A percentile compares a stretch with the other conserved stretches of the same genome.
Evolutionary conservation across 2,888 invertebrate species (phyloP).

Genomic region (Cloeon dipterum): DNA sequence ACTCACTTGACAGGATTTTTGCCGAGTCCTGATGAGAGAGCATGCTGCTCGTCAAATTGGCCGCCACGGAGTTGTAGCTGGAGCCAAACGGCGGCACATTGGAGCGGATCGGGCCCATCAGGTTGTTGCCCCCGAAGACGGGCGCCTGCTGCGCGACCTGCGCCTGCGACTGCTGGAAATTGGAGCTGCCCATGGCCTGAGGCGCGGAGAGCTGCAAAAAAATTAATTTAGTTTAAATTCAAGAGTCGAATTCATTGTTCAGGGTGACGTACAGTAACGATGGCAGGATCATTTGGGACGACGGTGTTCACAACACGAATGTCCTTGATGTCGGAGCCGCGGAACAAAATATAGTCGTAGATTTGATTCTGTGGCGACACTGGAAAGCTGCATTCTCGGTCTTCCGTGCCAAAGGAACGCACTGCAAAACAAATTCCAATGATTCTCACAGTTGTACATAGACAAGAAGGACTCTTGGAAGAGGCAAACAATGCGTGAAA

Average conservation of each 20-base stretch:
- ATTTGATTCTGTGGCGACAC: constrained; percentile 94
- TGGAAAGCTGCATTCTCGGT: constrained; percentile 83
- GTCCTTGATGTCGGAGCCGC: constrained; percentile 97
- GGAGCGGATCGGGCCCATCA: not conserved
- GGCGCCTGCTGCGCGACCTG: constrained; percentile 19
- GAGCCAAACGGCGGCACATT: constrained; percentile 13
- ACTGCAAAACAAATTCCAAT: no score
- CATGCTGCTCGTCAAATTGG: constrained; percentile 18
- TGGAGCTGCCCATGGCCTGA: constrained; percentile 37
- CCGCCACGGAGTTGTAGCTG: constrained; percentile 17
- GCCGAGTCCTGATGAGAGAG: constrained; percentile 10
- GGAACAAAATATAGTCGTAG: constrained; percentile 95
- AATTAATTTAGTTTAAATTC: constrained; percentile 7
- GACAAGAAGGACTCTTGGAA: not conserved
- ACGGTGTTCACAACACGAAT: constrained; percentile 85
- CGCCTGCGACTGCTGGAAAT: constrained; percentile 22
- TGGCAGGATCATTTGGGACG: constrained; percentile 92
- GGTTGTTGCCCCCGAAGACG: not conserved
- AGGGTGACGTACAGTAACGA: constrained; percentile 53
- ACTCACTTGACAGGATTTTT: not conserved
- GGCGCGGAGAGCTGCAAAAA: constrained; percentile 46
- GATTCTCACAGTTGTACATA: no score
- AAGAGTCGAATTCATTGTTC: no score
- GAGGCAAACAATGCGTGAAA: no score
- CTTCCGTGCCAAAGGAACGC: constrained; percentile 96